phyloP scores from a whole-genome alignment of 2,797 vertebrate species.

The Spinus pinus region DNA sequence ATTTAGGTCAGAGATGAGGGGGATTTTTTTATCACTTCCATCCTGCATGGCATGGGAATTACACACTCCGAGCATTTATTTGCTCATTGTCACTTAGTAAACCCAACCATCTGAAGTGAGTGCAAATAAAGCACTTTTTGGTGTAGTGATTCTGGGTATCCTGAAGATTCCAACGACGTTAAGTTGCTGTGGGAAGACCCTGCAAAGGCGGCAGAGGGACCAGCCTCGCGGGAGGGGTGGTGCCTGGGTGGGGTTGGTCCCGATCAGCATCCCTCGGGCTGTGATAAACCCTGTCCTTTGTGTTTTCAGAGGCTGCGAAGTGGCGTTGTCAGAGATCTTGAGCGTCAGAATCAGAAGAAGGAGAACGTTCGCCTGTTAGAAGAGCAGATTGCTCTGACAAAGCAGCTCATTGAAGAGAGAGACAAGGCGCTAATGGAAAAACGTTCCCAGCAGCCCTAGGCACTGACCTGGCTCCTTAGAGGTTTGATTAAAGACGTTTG shows the following conservation, averaged over 20 bases:
- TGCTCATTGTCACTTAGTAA: neutral
- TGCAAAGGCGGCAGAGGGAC: neutral
- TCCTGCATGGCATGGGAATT: neutral
- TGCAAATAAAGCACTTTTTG: neutral
- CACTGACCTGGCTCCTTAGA: neutral
- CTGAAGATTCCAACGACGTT: neutral
- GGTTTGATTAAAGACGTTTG: neutral
- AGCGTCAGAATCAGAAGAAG: conserved; percentile 83
- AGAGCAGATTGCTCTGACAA: conserved; percentile 86
- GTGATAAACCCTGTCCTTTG: neutral
- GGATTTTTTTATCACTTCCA: neutral
- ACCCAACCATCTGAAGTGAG: neutral
- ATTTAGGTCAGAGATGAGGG: neutral
- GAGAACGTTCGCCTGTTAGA: conserved; percentile 85
- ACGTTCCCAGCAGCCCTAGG: conserved; percentile 55
- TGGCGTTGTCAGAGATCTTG: conserved; percentile 87
- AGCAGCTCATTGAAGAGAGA: conserved; percentile 80
- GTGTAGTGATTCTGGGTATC: neutral
- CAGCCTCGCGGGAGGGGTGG: neutral
- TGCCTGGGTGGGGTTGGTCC: neutral
- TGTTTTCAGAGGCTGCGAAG: conserved; percentile 84
- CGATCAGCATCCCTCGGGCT: neutral
- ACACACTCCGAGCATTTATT: neutral
- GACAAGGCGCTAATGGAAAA: conserved; percentile 50
- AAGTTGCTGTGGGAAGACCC: neutral